A percentile compares a stretch with the other conserved stretches of the same genome.
Conservation (phyloP, 2,888 invertebrate genomes). For the Ichneumoninae sp. region DNA sequence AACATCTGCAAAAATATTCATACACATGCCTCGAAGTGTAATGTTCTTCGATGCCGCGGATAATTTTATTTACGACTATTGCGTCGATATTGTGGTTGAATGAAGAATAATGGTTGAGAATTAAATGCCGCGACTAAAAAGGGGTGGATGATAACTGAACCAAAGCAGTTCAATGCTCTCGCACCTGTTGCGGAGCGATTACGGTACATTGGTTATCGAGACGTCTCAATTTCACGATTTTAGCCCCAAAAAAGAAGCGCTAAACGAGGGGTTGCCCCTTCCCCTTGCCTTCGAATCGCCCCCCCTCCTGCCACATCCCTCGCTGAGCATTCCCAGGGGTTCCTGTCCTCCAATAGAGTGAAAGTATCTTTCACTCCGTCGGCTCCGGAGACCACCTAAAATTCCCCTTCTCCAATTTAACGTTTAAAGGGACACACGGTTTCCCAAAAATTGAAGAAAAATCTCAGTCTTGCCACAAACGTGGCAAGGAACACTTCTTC, state of each 20-base stretch:
- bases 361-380: conserved; percentile 18
- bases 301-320: conserved; percentile 61
- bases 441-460: conserved; percentile 76
- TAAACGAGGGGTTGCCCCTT: conserved; percentile 70
- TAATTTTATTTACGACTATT: not conserved
- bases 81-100: not conserved
- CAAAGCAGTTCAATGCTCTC: conserved; percentile 73
- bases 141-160: conserved; percentile 7
- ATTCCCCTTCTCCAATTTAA: conserved; percentile 41
- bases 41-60: not conserved
- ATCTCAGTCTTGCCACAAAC: conserved; percentile 65
- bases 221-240: conserved; percentile 83
- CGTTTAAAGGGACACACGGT: conserved; percentile 59
- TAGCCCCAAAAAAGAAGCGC: conserved; percentile 57
- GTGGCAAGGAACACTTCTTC: conserved; percentile 55
- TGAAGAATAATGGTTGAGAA: not conserved
- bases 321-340: conserved; percentile 57
- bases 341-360: conserved; percentile 68
- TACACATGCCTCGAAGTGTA: too few species aligned
- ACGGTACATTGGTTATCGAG: conserved; percentile 80
- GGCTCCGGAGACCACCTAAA: conserved; percentile 34
- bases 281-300: conserved; percentile 31
- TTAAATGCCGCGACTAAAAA: not conserved
- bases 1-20: too few species aligned
- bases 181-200: conserved; percentile 82